These are phyloP conservation scores for Zapornia atra DNA, from an alignment of 2,113 vertebrate genomes.

Conservation along the genomic window DNA sequence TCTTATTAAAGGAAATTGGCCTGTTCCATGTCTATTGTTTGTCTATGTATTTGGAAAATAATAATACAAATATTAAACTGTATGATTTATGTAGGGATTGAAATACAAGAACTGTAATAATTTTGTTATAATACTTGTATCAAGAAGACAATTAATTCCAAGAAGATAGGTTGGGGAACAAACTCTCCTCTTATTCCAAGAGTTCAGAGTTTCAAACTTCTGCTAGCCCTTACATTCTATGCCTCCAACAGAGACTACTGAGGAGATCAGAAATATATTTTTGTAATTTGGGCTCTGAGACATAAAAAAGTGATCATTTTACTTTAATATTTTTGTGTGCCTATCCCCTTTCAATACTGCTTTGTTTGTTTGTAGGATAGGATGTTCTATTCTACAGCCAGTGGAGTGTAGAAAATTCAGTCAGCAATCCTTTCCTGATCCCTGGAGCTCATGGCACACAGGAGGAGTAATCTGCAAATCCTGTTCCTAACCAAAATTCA, in stretches of 20 bases:
- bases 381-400: neutral
- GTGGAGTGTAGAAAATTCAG: neutral
- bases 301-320: neutral
- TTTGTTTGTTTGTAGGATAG: neutral
- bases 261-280: neutral
- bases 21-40: neutral
- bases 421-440: neutral
- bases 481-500: neutral
- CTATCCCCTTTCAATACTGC: neutral
- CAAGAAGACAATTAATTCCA: neutral
- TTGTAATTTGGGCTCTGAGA: neutral
- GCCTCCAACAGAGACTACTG: neutral
- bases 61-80: neutral
- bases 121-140: neutral
- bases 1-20: neutral
- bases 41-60: neutral
- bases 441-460: neutral
- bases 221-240: neutral
- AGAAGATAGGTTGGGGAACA: neutral
- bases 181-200: neutral
- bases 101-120: neutral
- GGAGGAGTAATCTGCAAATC: neutral
- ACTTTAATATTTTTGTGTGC: neutral
- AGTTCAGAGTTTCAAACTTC: neutral
- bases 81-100: neutral